Base-by-base conservation (phyloP, 2,113 vertebrate genomes). In the Siniperca knerii region DNA sequence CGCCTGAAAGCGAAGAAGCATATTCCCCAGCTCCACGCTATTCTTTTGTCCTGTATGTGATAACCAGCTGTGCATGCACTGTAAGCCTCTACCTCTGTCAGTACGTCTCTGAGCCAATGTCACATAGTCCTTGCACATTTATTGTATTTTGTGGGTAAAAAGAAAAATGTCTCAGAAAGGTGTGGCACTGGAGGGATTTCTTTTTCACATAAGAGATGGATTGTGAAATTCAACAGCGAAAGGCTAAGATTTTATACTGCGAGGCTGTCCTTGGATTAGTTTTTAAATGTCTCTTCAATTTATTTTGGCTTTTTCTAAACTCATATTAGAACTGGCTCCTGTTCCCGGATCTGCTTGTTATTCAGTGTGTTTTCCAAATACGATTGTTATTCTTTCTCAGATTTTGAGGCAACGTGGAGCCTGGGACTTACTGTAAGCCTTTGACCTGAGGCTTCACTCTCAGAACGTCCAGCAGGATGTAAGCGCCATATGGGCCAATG, bases 381-480 rank as follows among this genome's bases (percentile, higher is more conserved):
- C 3, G 8, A 9, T 35, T 48, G 4, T 54, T 37, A 46, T 8
- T 69, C 68, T 42, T 29, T n/a, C 7, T 48, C 55, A 58, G 61
- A 25, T 16, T 64, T 46, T 64, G 23, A 23, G 50, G 52, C 33
- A 44, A 57, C 7, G 0, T 3, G 40, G 13, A 35, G n/a, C 12
- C 46, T 42, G 6, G 57, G 18, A 92, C 96, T 95, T 91, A 97
- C 96, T 96, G 92, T 50, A 97, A 82, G 75, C 93, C 90, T 82
- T 85, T 93, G 73, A 96, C 73, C 77, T 94, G 92, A 44, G 94
- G 94, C 86, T 96, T 96, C 25, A 81, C 90, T 52, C 89, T 85
- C 58, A 97, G 87, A 6, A 96, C 87, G 40, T 96, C 93, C 76
- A 96, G 90, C 29, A 97, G 93, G 67, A 92, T 92, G 88, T 92